Evolutionary conservation across 2,888 invertebrate species (phyloP), one percentile per base, ranked within the genome.

Genomic region (Cacoxenus indagator): DNA sequence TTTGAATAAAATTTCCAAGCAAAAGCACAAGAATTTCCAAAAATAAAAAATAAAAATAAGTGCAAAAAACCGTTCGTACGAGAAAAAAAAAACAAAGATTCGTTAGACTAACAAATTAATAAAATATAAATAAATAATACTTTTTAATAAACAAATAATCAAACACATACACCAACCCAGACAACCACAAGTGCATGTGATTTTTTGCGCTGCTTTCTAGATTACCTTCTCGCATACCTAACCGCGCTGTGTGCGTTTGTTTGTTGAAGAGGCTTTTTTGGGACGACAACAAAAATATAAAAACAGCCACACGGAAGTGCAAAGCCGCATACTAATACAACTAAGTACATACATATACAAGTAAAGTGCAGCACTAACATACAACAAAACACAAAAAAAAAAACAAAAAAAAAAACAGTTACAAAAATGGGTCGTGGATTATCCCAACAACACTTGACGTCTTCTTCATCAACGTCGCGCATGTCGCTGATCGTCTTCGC

Each of bases 401-500:
- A 57, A 19, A 57, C 22, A 43, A 22, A 5, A 59, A 37, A 37
- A 43, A 61, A 19, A 57, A n/a, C 45, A 57, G 31, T n/a, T 46
- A 70, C 64, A 70, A 67, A 72, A 73, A 75, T 69, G 69, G 66
- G 73, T 61, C 72, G 46, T 70, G 70, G 72, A 70, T 69, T 69
- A 72, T 65, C 69, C 19, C 61, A 45, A 64, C 70, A 68, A 69
- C 70, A 67, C 64, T 45, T 65, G 54, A n/a, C 19, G 26, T 24
- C 26, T 24, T 29, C 59, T 29, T 37, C 31, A 27, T 19, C 22
- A 26, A 22, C 26, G 29, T 62, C 61, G 61, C 61, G 61, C 61
- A 78, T 84, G 85, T 77, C 76, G 74, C 77, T 77, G 81, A 80
- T 83, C 82, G 74, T 82, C 79, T 77, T 81, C 75, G 76, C 78